These are phyloP conservation scores for Marcusenius ussheri DNA, from an alignment of 2,113 vertebrate species.

Conservation along the genomic window DNA sequence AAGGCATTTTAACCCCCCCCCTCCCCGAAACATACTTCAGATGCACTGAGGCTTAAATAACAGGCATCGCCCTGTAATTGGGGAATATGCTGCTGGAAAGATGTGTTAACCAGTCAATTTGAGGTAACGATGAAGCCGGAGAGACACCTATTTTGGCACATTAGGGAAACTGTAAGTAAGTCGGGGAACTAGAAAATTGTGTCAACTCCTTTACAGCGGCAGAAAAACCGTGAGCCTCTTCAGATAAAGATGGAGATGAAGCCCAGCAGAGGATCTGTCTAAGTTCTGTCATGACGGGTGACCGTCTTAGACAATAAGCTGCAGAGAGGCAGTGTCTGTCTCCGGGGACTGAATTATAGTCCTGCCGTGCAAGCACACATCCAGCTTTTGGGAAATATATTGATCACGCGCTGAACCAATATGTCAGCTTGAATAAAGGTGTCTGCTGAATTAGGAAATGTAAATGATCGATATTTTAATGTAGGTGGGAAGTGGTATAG, in stretches of 20 bases:
- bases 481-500: not conserved
- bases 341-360: not conserved
- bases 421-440: not conserved
- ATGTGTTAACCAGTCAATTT: not conserved
- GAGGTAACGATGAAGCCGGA: not conserved
- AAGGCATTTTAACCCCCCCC: not conserved
- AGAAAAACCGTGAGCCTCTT: not conserved
- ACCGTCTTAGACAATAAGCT: not conserved
- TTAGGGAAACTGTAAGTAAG: not conserved
- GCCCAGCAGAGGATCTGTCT: not conserved
- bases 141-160: constrained; percentile 3
- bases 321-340: not conserved
- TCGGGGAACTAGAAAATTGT: not conserved
- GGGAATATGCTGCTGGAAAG: not conserved
- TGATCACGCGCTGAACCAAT: not conserved
- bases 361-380: not conserved
- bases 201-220: not conserved
- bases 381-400: not conserved
- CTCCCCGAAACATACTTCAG: not conserved
- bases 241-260: constrained; percentile 1
- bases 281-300: not conserved
- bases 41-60: not conserved
- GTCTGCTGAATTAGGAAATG: not conserved
- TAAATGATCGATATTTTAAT: not conserved
- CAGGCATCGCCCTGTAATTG: not conserved